Evolutionary conservation across 92 coral and sea anemone species (phyloP).

Genomic region (Zoanthus sansibaricus): DNA sequence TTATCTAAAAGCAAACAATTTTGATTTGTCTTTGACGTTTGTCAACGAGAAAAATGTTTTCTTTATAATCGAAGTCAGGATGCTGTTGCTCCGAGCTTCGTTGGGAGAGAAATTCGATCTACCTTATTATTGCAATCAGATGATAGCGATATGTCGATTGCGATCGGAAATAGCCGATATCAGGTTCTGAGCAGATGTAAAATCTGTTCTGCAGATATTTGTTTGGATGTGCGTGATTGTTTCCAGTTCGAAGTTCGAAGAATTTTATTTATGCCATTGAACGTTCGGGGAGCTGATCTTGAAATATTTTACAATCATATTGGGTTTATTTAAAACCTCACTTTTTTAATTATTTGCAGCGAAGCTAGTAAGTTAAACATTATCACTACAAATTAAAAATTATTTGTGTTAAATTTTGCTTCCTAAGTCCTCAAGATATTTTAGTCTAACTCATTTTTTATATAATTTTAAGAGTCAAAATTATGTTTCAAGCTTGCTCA

Average conservation of each 20-base stretch:
- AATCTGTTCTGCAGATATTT: conserved; percentile 13
- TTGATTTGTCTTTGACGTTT: conserved; percentile 35
- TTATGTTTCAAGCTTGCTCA: background rate
- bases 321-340: background rate
- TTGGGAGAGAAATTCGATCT: conserved; percentile 23
- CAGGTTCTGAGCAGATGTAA: conserved; percentile 1
- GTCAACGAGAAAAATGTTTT: background rate
- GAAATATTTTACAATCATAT: background rate
- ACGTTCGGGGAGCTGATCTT: background rate
- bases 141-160: conserved; percentile 30
- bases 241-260: background rate
- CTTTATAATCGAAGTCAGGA: background rate
- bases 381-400: background rate
- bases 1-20: conserved; percentile 15
- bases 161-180: conserved; percentile 42
- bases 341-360: background rate
- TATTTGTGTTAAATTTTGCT: background rate
- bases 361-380: background rate
- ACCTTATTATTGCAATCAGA: conserved; percentile 7
- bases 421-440: background rate
- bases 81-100: background rate
- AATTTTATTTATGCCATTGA: conserved; percentile 1
- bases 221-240: conserved; percentile 31
- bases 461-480: background rate
- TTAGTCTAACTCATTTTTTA: background rate